A percentile compares a stretch with the other conserved stretches of the same genome.
Conservation (phyloP, 2,113 vertebrate genomes). For the Macquaria australasica region DNA sequence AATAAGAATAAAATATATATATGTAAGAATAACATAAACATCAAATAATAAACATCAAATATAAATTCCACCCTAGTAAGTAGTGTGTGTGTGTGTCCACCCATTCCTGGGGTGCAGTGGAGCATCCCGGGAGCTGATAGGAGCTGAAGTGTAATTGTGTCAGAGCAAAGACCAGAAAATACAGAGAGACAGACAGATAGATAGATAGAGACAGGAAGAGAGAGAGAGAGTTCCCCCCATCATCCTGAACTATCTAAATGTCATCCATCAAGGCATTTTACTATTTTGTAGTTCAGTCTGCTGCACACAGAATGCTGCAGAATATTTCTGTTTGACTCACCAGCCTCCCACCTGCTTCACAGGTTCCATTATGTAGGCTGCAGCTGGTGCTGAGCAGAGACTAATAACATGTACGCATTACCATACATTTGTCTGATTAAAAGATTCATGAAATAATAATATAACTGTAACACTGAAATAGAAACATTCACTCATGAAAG, state of each 20-base stretch:
- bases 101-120: constrained; percentile 74
- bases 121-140: constrained; percentile 75
- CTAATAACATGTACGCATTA: not conserved
- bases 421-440: constrained; percentile 10
- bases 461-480: not conserved
- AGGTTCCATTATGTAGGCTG: constrained; percentile 22
- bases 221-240: constrained; percentile 48
- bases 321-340: constrained; percentile 40
- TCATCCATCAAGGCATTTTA: constrained; percentile 58
- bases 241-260: constrained; percentile 63
- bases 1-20: too few species aligned
- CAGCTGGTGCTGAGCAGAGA: constrained; percentile 27
- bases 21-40: not conserved
- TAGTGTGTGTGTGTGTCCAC: constrained; percentile 28
- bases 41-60: constrained; percentile 4
- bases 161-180: constrained; percentile 77
- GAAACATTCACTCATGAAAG: constrained; percentile 5
- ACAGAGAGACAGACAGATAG: constrained; percentile 69
- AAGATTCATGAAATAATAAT: not conserved
- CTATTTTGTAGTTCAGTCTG: constrained; percentile 38
- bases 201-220: constrained; percentile 60
- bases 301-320: constrained; percentile 24
- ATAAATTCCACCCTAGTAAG: not conserved
- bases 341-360: constrained; percentile 36
- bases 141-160: constrained; percentile 79